These are phyloP conservation scores for Tridacna crocea DNA, from an alignment of 2,888 invertebrate genomes.

Conservation along the genomic window DNA sequence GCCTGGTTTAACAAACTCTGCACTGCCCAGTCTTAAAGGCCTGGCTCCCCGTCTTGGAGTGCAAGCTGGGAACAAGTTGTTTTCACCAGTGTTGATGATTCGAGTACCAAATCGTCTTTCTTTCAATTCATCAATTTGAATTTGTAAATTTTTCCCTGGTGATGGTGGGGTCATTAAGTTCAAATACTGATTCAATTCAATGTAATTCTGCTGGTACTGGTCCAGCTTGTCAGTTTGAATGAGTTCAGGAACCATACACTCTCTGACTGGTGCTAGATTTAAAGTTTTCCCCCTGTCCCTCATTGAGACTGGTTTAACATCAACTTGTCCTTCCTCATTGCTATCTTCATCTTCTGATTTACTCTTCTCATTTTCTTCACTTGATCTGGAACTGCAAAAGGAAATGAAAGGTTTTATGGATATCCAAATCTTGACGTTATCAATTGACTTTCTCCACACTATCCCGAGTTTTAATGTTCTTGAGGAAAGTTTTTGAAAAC, in stretches of 20 bases:
- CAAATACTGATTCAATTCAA: slow-evolving; percentile 52
- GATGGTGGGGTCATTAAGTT: slow-evolving; percentile 57
- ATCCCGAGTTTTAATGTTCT: neutral
- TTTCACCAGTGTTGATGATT: slow-evolving; percentile 15
- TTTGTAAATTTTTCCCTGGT: slow-evolving; percentile 34
- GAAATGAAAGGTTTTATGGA: neutral
- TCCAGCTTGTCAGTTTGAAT: slow-evolving; percentile 43
- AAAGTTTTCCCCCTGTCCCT: slow-evolving; percentile 58
- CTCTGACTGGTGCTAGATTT: slow-evolving; percentile 58
- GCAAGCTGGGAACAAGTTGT: slow-evolving; percentile 41
- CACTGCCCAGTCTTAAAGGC: slow-evolving; percentile 55
- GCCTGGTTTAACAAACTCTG: slow-evolving; percentile 60
- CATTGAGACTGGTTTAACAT: slow-evolving; percentile 38
- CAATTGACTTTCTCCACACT: neutral
- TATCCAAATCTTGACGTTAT: too few relatives aligned
- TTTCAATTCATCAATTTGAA: slow-evolving; percentile 45
- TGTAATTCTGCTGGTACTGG: slow-evolving; percentile 38
- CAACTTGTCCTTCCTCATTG: slow-evolving; percentile 29
- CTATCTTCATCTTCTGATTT: slow-evolving; percentile 52
- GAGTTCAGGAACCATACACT: slow-evolving; percentile 46
- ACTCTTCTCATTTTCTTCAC: slow-evolving; percentile 18
- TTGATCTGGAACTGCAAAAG: slow-evolving; percentile 42
- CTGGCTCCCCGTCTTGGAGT: slow-evolving; percentile 45
- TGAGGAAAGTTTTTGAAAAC: neutral
- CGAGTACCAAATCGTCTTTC: slow-evolving; percentile 30